Conservation (phyloP, 2,113 vertebrate genomes). For the Hippopotamus amphibius region DNA sequence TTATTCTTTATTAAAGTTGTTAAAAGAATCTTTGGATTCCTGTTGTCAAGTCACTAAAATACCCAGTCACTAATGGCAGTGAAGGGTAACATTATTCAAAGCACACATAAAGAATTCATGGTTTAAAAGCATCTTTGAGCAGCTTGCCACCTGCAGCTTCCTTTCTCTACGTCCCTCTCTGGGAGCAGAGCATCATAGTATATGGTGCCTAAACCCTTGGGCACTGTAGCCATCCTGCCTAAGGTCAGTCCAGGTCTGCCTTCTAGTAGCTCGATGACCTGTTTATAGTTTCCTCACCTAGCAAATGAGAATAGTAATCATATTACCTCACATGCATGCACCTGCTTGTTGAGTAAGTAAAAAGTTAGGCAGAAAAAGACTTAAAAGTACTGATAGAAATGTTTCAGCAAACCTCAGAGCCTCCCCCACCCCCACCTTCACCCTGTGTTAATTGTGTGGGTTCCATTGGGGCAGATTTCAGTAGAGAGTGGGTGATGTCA, state of each 20-base stretch:
- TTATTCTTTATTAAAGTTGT: not conserved
- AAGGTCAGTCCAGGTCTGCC: not conserved
- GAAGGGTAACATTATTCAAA: not conserved
- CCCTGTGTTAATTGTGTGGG: not conserved
- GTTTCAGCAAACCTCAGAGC: not conserved
- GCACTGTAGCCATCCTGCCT: not conserved
- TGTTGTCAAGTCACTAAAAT: not conserved
- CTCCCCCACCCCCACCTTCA: accelerated
- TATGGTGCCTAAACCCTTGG: not conserved
- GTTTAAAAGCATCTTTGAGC: not conserved
- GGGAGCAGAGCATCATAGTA: not conserved
- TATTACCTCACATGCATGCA: accelerated
- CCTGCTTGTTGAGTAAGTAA: not conserved
- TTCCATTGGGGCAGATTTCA: not conserved
- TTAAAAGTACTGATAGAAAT: too few species aligned
- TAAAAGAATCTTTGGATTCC: not conserved
- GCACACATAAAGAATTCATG: not conserved
- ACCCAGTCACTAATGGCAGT: not conserved
- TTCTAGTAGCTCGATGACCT: not conserved
- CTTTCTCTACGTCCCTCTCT: not conserved
- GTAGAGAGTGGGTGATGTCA: not conserved
- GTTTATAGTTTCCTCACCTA: not conserved
- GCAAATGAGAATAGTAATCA: not conserved
- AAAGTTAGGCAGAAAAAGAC: not conserved
- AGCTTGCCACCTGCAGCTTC: not conserved